phyloP scores from a whole-genome alignment of 2,113 vertebrate genomes.

The Forbesichthys agassizii region DNA sequence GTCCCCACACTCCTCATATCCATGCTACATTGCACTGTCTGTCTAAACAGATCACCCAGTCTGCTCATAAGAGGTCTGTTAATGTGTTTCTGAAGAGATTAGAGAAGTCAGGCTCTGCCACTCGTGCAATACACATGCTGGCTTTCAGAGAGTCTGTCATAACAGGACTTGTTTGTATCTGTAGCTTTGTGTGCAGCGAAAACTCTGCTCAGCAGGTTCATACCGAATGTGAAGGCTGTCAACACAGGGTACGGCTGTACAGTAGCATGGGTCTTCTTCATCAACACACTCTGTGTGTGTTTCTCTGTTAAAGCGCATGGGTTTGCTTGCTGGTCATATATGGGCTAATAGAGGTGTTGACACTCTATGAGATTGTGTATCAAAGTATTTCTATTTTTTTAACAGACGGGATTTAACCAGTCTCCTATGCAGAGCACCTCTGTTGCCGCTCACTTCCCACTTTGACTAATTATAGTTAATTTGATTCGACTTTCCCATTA shows the following conservation, averaged over 20 bases:
- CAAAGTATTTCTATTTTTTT: background rate
- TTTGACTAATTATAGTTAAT: conserved; percentile 82
- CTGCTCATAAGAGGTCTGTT: conserved; percentile 57
- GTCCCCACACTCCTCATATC: conserved; percentile 31
- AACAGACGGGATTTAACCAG: conserved; percentile 42
- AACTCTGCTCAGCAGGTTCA: conserved; percentile 56
- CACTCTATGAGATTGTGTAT: background rate
- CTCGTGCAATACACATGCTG: conserved; percentile 45
- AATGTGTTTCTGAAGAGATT: conserved; percentile 66
- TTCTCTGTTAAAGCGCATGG: background rate
- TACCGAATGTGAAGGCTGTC: conserved; percentile 61
- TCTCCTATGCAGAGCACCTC: conserved; percentile 62
- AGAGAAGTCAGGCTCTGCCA: conserved; percentile 57
- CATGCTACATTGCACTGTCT: conserved; percentile 35
- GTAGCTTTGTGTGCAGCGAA: conserved; percentile 47
- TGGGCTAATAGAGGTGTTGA: background rate
- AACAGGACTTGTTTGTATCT: conserved; percentile 50
- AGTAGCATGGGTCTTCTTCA: conserved; percentile 32
- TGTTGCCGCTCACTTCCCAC: conserved; percentile 62
- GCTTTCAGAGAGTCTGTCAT: conserved; percentile 64
- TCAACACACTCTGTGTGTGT: conserved; percentile 38
- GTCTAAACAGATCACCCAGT: conserved; percentile 59
- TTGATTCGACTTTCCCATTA: conserved; percentile 79
- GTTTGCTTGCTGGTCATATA: background rate
- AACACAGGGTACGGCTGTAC: conserved; percentile 40